Base-by-base conservation (phyloP, 2,888 invertebrate species). In the Campoplex nolae region DNA sequence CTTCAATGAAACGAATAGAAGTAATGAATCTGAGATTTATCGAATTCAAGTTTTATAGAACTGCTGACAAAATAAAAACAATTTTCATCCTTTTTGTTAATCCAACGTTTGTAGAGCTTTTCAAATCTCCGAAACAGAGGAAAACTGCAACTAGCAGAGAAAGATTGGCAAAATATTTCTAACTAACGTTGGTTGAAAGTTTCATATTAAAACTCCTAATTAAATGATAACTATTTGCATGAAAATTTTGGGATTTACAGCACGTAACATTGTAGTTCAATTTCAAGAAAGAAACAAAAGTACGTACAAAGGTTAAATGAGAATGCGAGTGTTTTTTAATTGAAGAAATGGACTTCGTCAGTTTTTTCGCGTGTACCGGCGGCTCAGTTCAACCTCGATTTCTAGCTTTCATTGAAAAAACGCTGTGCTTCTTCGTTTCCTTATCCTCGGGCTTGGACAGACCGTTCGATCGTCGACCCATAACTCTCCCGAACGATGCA, bases 261-360 rank as follows among this genome's bases (percentile, higher is more conserved):
- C 42, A 32, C 42, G 45, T 58, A 32, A 28, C 45, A 38, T 70
- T 32, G 35, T 56, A 4, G 70, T 13, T 0, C 13, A 42, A 70
- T 8, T 58, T 18, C 32, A 11, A 35, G 4, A 28, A 28, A 23
- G 28, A 13, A 8, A 28, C 32, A 11, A 42, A 79, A 28, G 56
- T 38, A 38, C 38, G 38, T 38, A 51, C 71, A 54, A 35, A 70
- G 18, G 28, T 4, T 13, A 28, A 16, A 56, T 16, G 42, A 42
- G 45, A 79, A 70, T 56, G 56, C 32, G 32, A 56, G 54, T 18
- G 42, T 32, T 70, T 58, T 58, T 58, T 76, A 77, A 65, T 65
- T 56, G 74, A 74, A 56, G 78, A 84, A 84, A 79, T 68, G 16
- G 74, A 58, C 48, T 75, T 75, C 84, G 74, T 68, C 45, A 35